Evolutionary conservation across 2,888 invertebrate genomes (phyloP).

Genomic region (Poecilus cupreus): DNA sequence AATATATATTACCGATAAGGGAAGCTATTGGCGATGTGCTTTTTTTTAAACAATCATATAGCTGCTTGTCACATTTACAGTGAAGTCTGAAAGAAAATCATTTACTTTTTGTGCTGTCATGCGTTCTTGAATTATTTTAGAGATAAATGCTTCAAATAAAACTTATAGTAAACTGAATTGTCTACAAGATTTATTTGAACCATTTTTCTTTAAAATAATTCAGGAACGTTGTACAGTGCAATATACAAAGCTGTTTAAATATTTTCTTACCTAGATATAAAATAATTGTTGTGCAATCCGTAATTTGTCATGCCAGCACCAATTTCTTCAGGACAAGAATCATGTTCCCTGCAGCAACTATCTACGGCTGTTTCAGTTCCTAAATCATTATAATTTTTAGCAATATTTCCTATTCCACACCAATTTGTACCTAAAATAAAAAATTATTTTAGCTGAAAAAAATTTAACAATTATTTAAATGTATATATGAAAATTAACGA

Average conservation of each 20-base stretch:
- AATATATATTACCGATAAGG: slow-evolving; percentile 80
- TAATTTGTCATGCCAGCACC: not conserved
- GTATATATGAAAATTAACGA: no score
- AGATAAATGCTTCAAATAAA: no score
- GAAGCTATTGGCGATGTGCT: slow-evolving; percentile 75
- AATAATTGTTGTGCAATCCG: slow-evolving; percentile 6
- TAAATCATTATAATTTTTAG: slow-evolving; percentile 77
- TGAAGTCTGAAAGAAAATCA: slow-evolving; percentile 74
- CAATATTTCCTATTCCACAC: slow-evolving; percentile 81
- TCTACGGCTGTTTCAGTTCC: slow-evolving; percentile 78
- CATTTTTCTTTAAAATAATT: no score
- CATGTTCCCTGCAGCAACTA: slow-evolving; percentile 81
- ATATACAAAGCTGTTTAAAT: not conserved
- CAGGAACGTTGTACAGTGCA: no score
- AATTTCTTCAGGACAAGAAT: slow-evolving; percentile 75
- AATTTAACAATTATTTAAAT: no score
- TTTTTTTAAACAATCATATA: slow-evolving; percentile 79
- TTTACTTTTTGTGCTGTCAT: not conserved
- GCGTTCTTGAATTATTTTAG: no score
- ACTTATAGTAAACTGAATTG: no score
- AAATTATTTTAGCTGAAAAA: no score
- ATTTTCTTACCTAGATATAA: not conserved
- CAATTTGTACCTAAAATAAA: slow-evolving; percentile 79
- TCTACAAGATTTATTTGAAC: no score
- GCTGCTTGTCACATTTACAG: slow-evolving; percentile 80